Base-by-base conservation (phyloP, 2,888 invertebrate genomes). In the Coelopa pilipes region DNA sequence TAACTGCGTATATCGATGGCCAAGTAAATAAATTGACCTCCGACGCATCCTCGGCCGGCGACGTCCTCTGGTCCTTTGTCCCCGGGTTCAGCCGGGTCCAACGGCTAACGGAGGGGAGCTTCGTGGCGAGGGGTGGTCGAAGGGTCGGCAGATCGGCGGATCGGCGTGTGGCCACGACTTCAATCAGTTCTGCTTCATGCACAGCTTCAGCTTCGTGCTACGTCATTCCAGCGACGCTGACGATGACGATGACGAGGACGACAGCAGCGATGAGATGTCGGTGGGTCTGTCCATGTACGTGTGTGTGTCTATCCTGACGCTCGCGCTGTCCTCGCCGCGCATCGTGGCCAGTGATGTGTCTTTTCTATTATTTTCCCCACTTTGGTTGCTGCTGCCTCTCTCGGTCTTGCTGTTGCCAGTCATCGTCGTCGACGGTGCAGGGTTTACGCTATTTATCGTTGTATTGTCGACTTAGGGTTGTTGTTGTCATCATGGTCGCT, bases 1-100 rank as follows among this genome's bases (percentile, higher is more conserved):
- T 76, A 74, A 70, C 76, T 75, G 76, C 70, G 70, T 68, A 72
- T 74, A 65, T 72, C 72, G 70, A 73, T 74, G 71, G 63, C 75
- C 53, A 74, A 66, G 67, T 65, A 71, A 71, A 65, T 71, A 65
- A 71, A 71, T 71, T 71, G 71, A 62, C 62, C 62, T 15, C 62
- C 53, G n/a, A 53, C 53, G 34, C 53, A 53, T 15, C 53, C 49
- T 13, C 49, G 13, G 13, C 13, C n/a, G 53, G 4, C n/a, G 53
- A 3, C 53, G n/a, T 62, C 62, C 62, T 21, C 34, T 62, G 21
- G 34, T 49, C 47, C 21, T 45, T 34, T 67, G 53, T 46, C 46
- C 13, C 19, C 55, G 24, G 19, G 57, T 62, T 62, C 62, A 15
- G n/a, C n/a, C 34, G 62, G n/a, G 34, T 62, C 15, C 45, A n/a